A percentile compares a stretch with the other conserved stretches of the same genome.
These are phyloP conservation scores for Trachemys scripta DNA, from an alignment of 2,113 vertebrate genomes.

Conservation along the genomic window DNA sequence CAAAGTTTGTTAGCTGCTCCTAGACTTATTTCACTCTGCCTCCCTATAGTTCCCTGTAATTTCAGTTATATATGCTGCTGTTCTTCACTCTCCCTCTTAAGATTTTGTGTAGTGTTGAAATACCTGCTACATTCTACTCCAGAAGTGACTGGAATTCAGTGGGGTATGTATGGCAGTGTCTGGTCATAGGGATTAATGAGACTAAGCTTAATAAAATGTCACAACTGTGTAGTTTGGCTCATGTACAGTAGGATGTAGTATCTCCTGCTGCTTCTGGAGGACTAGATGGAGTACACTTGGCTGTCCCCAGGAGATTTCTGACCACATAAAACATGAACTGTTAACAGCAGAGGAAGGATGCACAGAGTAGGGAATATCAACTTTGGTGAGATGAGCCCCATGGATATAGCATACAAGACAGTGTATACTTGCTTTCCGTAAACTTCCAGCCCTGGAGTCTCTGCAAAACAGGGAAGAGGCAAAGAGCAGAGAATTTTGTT, in stretches of 20 bases:
- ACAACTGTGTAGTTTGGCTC: background rate
- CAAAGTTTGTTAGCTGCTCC: background rate
- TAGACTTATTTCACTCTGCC: background rate
- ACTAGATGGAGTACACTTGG: background rate
- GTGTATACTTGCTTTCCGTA: background rate
- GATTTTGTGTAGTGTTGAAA: background rate
- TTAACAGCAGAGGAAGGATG: background rate
- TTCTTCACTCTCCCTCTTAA: background rate
- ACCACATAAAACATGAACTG: background rate
- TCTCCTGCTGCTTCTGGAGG: background rate
- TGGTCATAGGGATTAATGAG: background rate
- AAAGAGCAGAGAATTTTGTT: background rate
- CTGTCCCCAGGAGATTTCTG: background rate
- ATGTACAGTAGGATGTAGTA: background rate
- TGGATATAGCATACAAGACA: background rate
- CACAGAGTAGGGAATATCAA: background rate
- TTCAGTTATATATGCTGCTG: background rate
- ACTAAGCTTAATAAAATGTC: background rate
- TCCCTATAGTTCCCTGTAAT: background rate
- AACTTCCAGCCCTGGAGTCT: background rate
- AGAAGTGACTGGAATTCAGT: background rate
- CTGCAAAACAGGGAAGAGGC: background rate
- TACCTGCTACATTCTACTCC: background rate
- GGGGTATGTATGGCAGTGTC: background rate
- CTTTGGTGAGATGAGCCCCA: background rate